Percentiles rank a stretch among this genome's conserved stretches.
phyloP scores from a whole-genome alignment of 2,888 invertebrate genomes.

The Reticulitermes lucifugus region DNA sequence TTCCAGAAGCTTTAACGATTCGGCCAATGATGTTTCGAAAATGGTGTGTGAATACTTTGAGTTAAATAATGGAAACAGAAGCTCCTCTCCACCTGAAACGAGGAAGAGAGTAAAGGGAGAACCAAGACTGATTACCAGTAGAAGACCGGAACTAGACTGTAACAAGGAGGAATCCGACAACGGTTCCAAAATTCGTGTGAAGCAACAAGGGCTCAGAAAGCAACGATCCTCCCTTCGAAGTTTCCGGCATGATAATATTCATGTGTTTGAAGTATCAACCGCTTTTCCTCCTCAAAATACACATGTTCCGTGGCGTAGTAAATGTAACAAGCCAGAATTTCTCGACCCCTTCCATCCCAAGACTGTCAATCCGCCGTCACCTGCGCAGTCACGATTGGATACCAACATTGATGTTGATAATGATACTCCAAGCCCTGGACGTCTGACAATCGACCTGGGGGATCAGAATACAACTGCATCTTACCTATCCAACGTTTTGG shows the following conservation, averaged over 20 bases:
- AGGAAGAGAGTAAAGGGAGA: background rate
- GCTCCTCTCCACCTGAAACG: background rate
- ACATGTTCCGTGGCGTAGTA: background rate
- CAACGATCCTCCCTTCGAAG: background rate
- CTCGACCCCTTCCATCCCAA: background rate
- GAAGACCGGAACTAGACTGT: background rate
- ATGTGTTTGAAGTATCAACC: slow-evolving; percentile 32
- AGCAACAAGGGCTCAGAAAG: background rate
- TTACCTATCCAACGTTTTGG: background rate
- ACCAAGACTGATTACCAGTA: background rate
- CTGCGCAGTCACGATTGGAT: background rate
- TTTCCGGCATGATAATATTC: slow-evolving; percentile 43
- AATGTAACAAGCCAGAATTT: background rate
- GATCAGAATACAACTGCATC: background rate
- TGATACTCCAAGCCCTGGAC: background rate
- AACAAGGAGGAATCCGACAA: background rate
- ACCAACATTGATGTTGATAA: background rate
- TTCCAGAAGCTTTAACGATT: too few relatives aligned
- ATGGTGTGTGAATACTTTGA: background rate
- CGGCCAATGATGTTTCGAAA: too few relatives aligned
- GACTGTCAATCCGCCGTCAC: background rate
- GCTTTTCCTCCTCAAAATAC: slow-evolving; percentile 18
- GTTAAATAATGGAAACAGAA: background rate
- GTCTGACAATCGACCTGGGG: background rate
- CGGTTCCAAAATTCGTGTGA: background rate